phyloP scores from a whole-genome alignment of 2,888 invertebrate species.

The Meta bourneti region DNA sequence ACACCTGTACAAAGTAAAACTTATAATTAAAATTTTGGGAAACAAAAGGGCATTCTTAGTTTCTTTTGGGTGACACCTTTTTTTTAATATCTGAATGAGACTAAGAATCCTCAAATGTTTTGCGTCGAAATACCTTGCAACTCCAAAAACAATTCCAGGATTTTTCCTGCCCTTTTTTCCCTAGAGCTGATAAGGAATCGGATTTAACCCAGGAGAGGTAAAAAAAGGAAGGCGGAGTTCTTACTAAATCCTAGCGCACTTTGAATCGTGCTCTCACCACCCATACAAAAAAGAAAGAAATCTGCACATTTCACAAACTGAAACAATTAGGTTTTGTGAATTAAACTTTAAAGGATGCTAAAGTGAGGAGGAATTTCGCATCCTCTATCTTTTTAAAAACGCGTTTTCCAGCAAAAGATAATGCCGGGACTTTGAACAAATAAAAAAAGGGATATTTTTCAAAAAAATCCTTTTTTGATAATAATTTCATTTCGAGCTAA shows the following conservation, averaged over 20 bases:
- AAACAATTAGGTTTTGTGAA: slow-evolving; percentile 11
- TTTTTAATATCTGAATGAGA: neutral
- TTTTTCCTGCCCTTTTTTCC: neutral
- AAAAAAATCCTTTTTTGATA: neutral
- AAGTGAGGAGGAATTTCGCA: neutral
- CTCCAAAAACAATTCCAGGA: slow-evolving; percentile 8
- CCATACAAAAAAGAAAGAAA: neutral
- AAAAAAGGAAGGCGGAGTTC: neutral
- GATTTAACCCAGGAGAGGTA: neutral
- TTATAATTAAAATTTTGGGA: neutral
- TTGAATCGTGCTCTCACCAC: neutral
- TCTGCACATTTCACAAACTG: neutral
- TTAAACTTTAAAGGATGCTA: neutral
- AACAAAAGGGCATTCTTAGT: neutral
- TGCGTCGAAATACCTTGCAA: neutral
- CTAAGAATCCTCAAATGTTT: neutral
- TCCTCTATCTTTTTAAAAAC: slow-evolving; percentile 11
- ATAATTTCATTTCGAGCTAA: neutral
- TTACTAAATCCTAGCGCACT: neutral
- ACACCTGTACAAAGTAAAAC: neutral
- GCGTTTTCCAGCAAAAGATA: neutral
- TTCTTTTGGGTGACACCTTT: neutral
- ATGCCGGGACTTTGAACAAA: slow-evolving; percentile 11
- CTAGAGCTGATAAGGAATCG: neutral
- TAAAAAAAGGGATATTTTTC: slow-evolving; percentile 13